These are phyloP conservation scores for Bombus soroeensis DNA, from an alignment of 1,140 invertebrate genomes.

Conservation along the genomic window DNA sequence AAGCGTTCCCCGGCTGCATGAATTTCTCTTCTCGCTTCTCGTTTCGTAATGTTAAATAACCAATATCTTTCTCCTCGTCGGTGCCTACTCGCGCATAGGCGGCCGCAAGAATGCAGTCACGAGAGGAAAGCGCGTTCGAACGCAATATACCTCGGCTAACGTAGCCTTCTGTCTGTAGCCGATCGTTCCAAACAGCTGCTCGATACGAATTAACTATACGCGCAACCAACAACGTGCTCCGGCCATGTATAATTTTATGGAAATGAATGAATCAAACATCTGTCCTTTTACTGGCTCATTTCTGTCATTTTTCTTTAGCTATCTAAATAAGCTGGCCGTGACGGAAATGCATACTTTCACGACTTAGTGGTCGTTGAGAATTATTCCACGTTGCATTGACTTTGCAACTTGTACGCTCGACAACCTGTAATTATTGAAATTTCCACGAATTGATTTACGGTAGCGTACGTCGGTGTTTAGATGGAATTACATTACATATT, in stretches of 20 bases:
- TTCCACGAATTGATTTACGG: background rate
- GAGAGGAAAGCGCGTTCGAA: slow-evolving; percentile 38
- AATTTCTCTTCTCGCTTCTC: slow-evolving; percentile 44
- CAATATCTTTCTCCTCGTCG: slow-evolving; percentile 35
- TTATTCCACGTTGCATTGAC: background rate
- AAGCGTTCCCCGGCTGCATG: slow-evolving; percentile 6
- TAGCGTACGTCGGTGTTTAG: no score
- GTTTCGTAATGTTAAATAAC: slow-evolving; percentile 53
- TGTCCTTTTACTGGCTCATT: background rate
- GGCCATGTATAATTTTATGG: background rate
- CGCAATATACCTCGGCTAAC: background rate
- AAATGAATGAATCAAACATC: slow-evolving; percentile 6
- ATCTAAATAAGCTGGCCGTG: background rate
- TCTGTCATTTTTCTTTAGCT: background rate
- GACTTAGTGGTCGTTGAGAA: background rate
- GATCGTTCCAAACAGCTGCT: background rate
- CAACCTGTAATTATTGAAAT: background rate
- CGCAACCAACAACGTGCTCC: background rate
- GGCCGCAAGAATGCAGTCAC: slow-evolving; percentile 31
- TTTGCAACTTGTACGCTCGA: background rate
- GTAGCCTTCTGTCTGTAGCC: background rate
- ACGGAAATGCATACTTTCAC: slow-evolving; percentile 10
- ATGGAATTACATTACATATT: no score
- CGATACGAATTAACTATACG: background rate
- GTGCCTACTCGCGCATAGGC: slow-evolving; percentile 3